phyloP scores from a whole-genome alignment of 2,888 invertebrate species.

The Chloroclystis v-ata region DNA sequence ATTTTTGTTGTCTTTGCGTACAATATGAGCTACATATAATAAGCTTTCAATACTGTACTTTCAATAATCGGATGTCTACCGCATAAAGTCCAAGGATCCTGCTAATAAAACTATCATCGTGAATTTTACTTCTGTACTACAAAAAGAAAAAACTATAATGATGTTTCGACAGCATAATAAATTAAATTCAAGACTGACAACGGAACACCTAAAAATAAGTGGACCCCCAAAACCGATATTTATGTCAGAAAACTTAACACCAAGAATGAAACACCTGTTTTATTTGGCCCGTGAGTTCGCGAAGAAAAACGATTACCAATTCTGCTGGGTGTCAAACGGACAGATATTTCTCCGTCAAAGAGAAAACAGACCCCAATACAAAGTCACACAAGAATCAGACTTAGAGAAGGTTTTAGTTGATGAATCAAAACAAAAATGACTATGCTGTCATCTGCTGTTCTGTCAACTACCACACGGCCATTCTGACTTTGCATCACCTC shows the following conservation, averaged over 20 bases:
- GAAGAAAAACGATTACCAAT: neutral
- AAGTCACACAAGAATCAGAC: neutral
- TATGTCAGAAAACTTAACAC: neutral
- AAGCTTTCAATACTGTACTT: no score
- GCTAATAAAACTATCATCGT: no score
- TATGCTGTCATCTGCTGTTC: no score
- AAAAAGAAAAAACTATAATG: no score
- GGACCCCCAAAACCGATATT: neutral
- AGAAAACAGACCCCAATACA: neutral
- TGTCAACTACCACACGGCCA: neutral
- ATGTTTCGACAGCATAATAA: no score
- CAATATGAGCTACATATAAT: no score
- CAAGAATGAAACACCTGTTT: neutral
- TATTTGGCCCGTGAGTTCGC: neutral
- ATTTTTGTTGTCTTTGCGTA: no score
- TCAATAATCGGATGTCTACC: no score
- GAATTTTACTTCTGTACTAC: no score
- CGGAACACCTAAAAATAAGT: neutral
- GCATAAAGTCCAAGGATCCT: no score
- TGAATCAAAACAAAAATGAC: neutral
- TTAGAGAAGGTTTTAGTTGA: neutral
- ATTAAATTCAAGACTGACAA: neutral
- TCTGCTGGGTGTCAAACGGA: neutral
- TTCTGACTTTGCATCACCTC: neutral
- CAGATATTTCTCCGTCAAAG: neutral